Conservation (phyloP, 1,140 invertebrate genomes). For the Rhyacophila brunnea region DNA sequence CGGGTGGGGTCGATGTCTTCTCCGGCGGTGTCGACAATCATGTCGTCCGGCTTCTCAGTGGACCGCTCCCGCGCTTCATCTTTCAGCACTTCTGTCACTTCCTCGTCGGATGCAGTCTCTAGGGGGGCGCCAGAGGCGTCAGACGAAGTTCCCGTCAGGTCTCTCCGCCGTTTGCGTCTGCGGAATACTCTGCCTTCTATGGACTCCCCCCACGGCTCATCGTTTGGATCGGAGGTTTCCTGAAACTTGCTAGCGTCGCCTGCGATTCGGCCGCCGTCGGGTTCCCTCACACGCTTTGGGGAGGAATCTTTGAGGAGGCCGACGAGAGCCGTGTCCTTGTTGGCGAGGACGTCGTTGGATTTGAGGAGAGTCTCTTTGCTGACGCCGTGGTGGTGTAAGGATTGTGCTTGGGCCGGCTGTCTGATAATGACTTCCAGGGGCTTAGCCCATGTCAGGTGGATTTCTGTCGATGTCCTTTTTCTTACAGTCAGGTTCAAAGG, state of each 20-base stretch:
- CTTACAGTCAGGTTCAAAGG: conserved; percentile 76
- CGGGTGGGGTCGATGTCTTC: conserved; percentile 2
- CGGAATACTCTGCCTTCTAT: conserved; percentile 14
- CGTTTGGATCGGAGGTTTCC: neutral
- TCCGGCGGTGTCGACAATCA: neutral
- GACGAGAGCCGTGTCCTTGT: conserved; percentile 8
- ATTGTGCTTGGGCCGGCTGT: neutral
- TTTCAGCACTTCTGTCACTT: neutral
- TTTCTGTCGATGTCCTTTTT: conserved; percentile 71
- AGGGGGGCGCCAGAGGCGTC: neutral
- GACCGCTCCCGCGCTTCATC: neutral
- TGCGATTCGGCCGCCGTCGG: neutral
- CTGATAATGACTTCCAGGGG: conserved; percentile 49
- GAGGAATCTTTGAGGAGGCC: conserved; percentile 1
- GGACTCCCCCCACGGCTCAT: conserved; percentile 6
- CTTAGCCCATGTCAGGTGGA: conserved; percentile 76
- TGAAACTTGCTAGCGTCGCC: neutral
- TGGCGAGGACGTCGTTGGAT: conserved; percentile 6
- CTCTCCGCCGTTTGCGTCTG: conserved; percentile 15
- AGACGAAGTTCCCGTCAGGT: neutral
- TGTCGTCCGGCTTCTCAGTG: neutral
- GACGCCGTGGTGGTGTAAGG: conserved; percentile 10
- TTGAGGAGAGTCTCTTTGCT: conserved; percentile 35
- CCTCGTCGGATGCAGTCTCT: neutral
- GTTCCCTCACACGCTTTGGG: neutral